Percentiles rank a stretch among this genome's conserved stretches.
Conservation (phyloP, 2,113 vertebrate genomes). For the Burhinus bistriatus region DNA sequence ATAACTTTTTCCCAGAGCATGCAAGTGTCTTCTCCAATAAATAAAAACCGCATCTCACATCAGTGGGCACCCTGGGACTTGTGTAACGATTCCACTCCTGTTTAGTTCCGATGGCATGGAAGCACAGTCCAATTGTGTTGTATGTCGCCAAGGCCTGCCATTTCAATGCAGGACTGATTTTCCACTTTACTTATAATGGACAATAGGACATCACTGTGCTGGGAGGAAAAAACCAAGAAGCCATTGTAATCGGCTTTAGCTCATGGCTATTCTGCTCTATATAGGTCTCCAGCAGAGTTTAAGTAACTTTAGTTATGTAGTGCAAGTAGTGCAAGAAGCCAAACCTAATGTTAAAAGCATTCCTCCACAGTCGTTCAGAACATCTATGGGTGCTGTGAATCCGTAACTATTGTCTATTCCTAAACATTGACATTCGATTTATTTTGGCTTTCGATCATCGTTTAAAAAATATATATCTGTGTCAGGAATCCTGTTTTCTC, state of each 20-base stretch:
- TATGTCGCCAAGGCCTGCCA: not conserved
- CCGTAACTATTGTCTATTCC: not conserved
- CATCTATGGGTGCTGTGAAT: not conserved
- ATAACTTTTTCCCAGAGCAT: not conserved
- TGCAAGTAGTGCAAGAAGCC: not conserved
- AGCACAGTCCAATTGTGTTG: not conserved
- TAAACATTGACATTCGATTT: slow-evolving; percentile 37
- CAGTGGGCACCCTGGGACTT: not conserved
- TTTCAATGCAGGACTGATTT: slow-evolving; percentile 12
- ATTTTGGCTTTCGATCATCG: slow-evolving; percentile 42
- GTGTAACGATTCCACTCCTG: not conserved
- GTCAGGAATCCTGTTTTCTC: slow-evolving; percentile 33
- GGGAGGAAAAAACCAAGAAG: not conserved
- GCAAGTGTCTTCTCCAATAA: slow-evolving; percentile 56
- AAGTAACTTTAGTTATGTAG: not conserved
- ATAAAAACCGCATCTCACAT: not conserved
- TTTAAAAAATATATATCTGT: slow-evolving; percentile 11
- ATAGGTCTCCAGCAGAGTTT: not conserved
- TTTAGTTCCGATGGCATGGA: not conserved
- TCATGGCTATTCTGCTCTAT: not conserved
- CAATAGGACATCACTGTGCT: not conserved
- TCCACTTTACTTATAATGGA: slow-evolving; percentile 20
- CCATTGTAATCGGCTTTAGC: not conserved
- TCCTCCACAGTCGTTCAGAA: not conserved
- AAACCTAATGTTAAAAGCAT: not conserved